Conservation (phyloP, 2,113 vertebrate species). For the Cynoglossus semilaevis region DNA sequence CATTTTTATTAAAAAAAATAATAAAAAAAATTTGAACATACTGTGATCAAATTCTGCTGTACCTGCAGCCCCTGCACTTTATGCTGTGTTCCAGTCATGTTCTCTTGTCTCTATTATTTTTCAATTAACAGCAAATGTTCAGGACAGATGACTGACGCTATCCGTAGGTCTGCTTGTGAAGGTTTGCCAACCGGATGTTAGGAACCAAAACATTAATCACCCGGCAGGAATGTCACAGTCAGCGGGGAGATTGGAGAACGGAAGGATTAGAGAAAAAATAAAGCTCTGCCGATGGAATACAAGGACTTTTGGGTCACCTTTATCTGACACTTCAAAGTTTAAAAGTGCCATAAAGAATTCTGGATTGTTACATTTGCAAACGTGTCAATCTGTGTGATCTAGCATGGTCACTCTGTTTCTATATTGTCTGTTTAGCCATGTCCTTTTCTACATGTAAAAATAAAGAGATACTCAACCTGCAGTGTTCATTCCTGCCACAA, state of each 20-base stretch:
- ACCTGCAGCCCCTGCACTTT: too few relatives aligned
- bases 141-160: constrained; percentile 41
- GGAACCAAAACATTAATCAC: constrained; percentile 70
- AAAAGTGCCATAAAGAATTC: too few relatives aligned
- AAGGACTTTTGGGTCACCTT: too few relatives aligned
- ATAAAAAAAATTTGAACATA: too few relatives aligned
- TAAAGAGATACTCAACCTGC: constrained; percentile 2
- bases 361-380: too few relatives aligned
- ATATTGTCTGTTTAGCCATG: not conserved
- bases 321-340: too few relatives aligned
- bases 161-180: constrained; percentile 42
- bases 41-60: too few relatives aligned
- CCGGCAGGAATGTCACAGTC: constrained; percentile 51
- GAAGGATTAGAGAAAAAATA: constrained; percentile 18
- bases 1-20: too few relatives aligned
- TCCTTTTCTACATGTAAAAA: constrained; percentile 7
- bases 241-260: constrained; percentile 51
- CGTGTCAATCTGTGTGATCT: constrained; percentile 23
- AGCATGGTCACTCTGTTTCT: constrained; percentile 7
- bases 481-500: constrained; percentile 1
- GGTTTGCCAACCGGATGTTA: constrained; percentile 49
- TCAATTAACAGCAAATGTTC: too few relatives aligned
- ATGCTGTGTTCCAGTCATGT: too few relatives aligned
- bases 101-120: too few relatives aligned
- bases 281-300: too few relatives aligned